Evolutionary conservation across 2,888 invertebrate species (phyloP), one percentile per base, ranked within the genome.

Genomic region (Coenonympha arcania): DNA sequence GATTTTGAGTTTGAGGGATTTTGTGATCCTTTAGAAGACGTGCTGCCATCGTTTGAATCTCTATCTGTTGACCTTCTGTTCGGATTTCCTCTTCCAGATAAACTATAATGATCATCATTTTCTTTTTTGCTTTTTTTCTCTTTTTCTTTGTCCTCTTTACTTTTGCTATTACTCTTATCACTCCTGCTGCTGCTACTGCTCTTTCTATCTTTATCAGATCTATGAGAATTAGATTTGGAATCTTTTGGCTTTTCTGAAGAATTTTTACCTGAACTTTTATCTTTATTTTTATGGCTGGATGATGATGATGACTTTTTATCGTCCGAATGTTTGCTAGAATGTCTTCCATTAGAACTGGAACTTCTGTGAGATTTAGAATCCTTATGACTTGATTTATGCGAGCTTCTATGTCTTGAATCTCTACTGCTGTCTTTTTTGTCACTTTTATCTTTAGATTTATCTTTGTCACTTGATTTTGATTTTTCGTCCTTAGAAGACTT

Each of bases 1-100:
- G 78, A 65, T 67, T 84, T 85, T 0, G 78, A 67, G 52, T 61
- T 71, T 1, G 76, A 57, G 16, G 71, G 80, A 40, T 76, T 73
- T 30, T 79, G 76, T 1, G 81, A 81, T 1, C 87, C 81, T 71
- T 86, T 87, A 0, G 79, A 82, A 0, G 85, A 87, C 2, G 88
- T 87, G 48, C 87, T 88, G 8, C 91, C 93, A 68, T 93, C 94
- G 60, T 93, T 93, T 0, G 94, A 94, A 76, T 95, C 93, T 54
- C 92, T 86, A 61, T 93, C 94, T 0, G 93, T 92, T 0, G 94
- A 94, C 41, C 93, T 86, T 5, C 94, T 88, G 58, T 88, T 88
- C 45, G 89, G 88, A 33, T 87, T 88, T 8, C 87, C 88, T 64
- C 92, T 90, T 0, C 88, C 88, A 28, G 91, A 90, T 4, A 89